phyloP scores from a whole-genome alignment of 2,113 vertebrate genomes.

The Brachyistius frenatus region DNA sequence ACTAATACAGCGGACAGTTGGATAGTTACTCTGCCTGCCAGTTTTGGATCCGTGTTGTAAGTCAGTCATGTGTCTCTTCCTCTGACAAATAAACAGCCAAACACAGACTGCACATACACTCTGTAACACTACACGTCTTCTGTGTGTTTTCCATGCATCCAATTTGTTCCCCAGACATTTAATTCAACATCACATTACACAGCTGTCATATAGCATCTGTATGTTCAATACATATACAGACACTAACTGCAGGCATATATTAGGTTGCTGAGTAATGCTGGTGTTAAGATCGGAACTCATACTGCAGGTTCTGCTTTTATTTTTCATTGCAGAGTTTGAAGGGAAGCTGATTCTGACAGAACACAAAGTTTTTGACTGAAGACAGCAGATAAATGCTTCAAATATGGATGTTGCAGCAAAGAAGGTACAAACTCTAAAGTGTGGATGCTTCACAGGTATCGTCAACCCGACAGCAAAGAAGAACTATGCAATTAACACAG shows the following conservation, averaged over 20 bases:
- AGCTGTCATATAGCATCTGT: conserved; percentile 6
- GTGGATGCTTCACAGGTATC: too few species aligned
- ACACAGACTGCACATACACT: background rate
- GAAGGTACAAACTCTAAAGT: background rate
- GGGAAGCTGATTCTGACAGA: too few species aligned
- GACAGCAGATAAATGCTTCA: too few species aligned
- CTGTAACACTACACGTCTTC: background rate
- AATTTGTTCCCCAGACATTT: background rate
- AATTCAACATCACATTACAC: conserved; percentile 9
- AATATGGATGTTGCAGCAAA: too few species aligned
- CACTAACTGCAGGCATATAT: background rate
- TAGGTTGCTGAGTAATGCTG: background rate
- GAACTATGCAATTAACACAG: too few species aligned
- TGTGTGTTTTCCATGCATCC: conserved; percentile 17
- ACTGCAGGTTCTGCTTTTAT: background rate
- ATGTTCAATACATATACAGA: background rate
- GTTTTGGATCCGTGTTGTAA: background rate
- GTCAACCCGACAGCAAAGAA: too few species aligned
- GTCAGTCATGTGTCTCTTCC: background rate
- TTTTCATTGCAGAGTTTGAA: background rate
- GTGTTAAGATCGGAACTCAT: background rate
- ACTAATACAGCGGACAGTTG: background rate
- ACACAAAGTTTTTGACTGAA: too few species aligned
- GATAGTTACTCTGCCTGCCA: background rate
- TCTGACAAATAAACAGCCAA: background rate